Base-by-base conservation (phyloP, 2,113 vertebrate genomes). In the Rhinichthys klamathensis region DNA sequence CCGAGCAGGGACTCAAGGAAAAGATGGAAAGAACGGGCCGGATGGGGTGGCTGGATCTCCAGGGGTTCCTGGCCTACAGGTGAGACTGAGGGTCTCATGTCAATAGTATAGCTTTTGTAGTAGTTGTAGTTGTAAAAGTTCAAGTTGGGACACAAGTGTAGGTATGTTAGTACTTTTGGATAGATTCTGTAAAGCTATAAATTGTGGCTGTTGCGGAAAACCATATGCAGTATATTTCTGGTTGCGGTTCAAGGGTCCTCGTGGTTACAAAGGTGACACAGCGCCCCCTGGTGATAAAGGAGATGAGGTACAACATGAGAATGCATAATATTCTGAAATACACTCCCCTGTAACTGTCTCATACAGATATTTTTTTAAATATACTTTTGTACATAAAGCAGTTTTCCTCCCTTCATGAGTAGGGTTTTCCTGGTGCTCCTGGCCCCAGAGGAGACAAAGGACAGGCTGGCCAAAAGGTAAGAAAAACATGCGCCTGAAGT, bases 241-340 rank as follows among this genome's bases (percentile, higher is more conserved):
- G 23, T 60, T 75, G 38, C 56, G 7, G 7, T 67, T 56, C 16
- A 82, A 96, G 96, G 96, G 96, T 8, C 92, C 89, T 9, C 92
- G 91, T 83, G 96, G 96, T 27, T 95, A 95, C 90, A 94, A 92
- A 85, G 96, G 96, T 0, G 96, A 96, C 16, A 81, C 56, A 0
- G 93, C 93, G n/a, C 87, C 88, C 77, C 25, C 78, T 38, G 96
- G 95, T 0, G 96, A 96, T 82, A 94, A 92, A 88, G 96, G 96
- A 79, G 96, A 96, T 7, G 91, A 94, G 94, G 96, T 97, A 85
- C 78, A 84, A 32, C 1, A 27, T 60, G 15, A 32, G 78, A 94
- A 38, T 25, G 38, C 4, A 7, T 10, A 1, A 81, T 58, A 38
- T 86, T 58, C 32, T 46, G 6, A 35, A 15, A 35, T 35, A 12